These are phyloP conservation scores for Sarcophaga subvicina DNA, from an alignment of 2,888 invertebrate species.

Conservation along the genomic window DNA sequence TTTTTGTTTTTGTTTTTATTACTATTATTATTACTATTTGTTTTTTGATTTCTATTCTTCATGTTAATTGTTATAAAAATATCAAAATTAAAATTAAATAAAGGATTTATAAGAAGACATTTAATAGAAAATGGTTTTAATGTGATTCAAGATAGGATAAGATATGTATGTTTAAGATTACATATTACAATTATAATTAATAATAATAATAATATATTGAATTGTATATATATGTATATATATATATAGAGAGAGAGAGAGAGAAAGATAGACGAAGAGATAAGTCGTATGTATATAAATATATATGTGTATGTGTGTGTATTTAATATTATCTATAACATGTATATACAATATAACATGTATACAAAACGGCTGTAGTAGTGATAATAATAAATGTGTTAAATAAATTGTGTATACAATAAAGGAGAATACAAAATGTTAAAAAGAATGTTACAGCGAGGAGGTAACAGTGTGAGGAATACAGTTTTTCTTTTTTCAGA, in stretches of 20 bases:
- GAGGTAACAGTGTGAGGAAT: too few species aligned
- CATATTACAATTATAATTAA: not conserved
- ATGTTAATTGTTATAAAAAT: conserved; percentile 50
- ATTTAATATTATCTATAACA: not conserved
- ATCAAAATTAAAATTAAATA: not conserved
- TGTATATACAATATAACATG: not conserved
- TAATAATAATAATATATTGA: too few species aligned
- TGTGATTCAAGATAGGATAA: conserved; percentile 4
- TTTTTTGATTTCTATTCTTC: conserved; percentile 56
- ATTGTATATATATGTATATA: too few species aligned
- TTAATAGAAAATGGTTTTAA: conserved; percentile 57
- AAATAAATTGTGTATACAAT: not conserved
- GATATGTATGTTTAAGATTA: conserved; percentile 6
- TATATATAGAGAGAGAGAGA: too few species aligned
- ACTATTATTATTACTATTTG: conserved; percentile 24
- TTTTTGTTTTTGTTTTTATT: conserved; percentile 60
- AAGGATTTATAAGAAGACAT: conserved; percentile 46
- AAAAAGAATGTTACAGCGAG: too few species aligned
- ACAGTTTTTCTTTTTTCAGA: too few species aligned
- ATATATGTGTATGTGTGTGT: not conserved
- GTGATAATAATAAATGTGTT: not conserved
- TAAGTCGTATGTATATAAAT: not conserved
- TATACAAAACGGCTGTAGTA: not conserved
- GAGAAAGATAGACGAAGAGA: too few species aligned
- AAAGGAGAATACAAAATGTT: not conserved